These are phyloP conservation scores for Percopsis transmontana DNA, from an alignment of 2,113 vertebrate species.

Conservation along the genomic window DNA sequence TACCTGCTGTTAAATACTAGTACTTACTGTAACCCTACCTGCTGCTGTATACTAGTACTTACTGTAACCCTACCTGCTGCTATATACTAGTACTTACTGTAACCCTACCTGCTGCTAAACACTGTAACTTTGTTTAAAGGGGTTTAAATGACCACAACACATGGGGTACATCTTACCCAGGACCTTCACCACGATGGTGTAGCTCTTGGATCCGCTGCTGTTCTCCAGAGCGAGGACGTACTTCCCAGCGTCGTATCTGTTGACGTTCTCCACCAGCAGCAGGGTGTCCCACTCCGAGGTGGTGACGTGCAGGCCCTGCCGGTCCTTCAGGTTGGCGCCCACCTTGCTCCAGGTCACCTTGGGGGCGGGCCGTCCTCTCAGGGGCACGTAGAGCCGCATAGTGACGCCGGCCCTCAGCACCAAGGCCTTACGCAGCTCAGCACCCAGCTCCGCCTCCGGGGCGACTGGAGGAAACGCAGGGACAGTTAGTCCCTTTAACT, in stretches of 20 bases:
- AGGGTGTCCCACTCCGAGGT: constrained; percentile 95
- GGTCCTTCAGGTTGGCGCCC: constrained; percentile 87
- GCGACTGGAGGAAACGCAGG: constrained; percentile 78
- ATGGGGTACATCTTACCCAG: constrained; percentile 89
- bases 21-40: too few species aligned
- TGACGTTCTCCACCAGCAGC: constrained; percentile 89
- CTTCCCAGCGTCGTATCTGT: constrained; percentile 97
- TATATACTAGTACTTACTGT: too few species aligned
- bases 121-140: too few species aligned
- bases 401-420: constrained; percentile 94
- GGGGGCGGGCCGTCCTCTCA: constrained; percentile 93
- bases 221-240: constrained; percentile 93
- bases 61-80: too few species aligned
- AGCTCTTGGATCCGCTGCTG: constrained; percentile 91
- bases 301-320: constrained; percentile 88
- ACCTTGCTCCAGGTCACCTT: constrained; percentile 95
- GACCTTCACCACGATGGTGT: constrained; percentile 94
- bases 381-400: constrained; percentile 94
- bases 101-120: too few species aligned
- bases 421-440: constrained; percentile 92
- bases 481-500: too few species aligned
- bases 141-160: too few species aligned
- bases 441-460: constrained; percentile 95
- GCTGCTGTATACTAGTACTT: too few species aligned
- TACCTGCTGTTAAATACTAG: too few species aligned